Evolutionary conservation across 2,888 invertebrate genomes (phyloP).

Genomic region (Machimus rusticus): DNA sequence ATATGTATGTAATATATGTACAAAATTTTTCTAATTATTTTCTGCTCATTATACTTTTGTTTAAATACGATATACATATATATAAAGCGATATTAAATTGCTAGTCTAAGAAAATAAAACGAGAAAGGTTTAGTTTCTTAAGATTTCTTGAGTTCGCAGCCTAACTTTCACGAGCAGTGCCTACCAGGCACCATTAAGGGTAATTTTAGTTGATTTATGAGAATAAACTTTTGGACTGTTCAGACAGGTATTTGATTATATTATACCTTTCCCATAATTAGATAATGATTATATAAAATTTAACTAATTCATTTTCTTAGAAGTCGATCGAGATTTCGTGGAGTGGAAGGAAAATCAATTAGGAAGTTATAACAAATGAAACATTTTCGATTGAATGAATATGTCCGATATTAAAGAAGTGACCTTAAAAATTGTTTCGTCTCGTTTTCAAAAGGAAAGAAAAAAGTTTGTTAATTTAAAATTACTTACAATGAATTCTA

Average conservation of each 20-base stretch:
- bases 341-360: background rate
- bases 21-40: too few species aligned
- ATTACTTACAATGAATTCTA: too few species aligned
- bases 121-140: background rate
- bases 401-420: background rate
- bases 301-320: background rate
- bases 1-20: too few species aligned
- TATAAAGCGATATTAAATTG: background rate
- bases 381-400: background rate
- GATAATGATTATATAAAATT: background rate
- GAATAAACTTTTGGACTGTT: background rate
- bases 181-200: background rate
- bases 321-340: background rate
- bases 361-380: background rate
- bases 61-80: too few species aligned
- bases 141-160: background rate
- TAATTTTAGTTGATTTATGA: background rate
- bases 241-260: background rate
- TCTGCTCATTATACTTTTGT: too few species aligned
- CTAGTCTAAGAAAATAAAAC: background rate
- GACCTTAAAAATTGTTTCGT: background rate
- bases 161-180: background rate
- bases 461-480: too few species aligned
- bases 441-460: too few species aligned
- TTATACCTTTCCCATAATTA: background rate